Base-by-base conservation (phyloP, 2,797 vertebrate genomes). In the Tarsius wallacei region DNA sequence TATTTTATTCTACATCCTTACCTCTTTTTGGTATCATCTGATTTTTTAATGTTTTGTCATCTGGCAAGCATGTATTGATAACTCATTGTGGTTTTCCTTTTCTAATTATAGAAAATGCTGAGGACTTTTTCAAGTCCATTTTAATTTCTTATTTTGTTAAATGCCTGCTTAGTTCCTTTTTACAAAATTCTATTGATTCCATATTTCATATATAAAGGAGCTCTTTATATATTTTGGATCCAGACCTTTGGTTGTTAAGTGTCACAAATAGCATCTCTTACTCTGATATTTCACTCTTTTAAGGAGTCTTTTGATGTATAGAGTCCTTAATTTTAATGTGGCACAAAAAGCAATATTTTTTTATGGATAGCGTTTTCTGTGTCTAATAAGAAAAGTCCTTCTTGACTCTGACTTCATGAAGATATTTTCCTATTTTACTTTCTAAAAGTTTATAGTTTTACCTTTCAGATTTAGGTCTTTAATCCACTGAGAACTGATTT, bases 401-500 rank as follows among this genome's bases (percentile, higher is more conserved):
- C 33, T 31, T 66, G 82, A 78, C 17, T 77, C 9, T 88, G 84
- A 63, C 17, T 96, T 96, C 59, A 84, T 76, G 36, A 90, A 87
- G 33, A n/a, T 66, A 87, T 83, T 90, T 96, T 90, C 51, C 68
- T 93, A 14, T n/a, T 80, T 82, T 55, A 49, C 19, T 36, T 51
- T 87, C 70, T 83, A 90, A 89, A 64, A 26, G 14, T 5, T 87
- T 73, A 84, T 16, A 87, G 49, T 91, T 91, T 95, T 68, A 73
- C 47, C 70, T 81, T 97, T 77, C 24, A 86, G 8, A 53, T 90
- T 74, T 83, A 94, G 31, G 42, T 87, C 63, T 89, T 77, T 86
- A 95, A 87, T 59, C 51, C 66, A 91, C 78, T 77, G 16, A 31
- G 11, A 88, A 90, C 19, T 55, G 26, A 70, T 49, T 51, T 74